These are phyloP conservation scores for Ochropacha duplaris DNA, from an alignment of 2,888 invertebrate genomes.

Conservation along the genomic window DNA sequence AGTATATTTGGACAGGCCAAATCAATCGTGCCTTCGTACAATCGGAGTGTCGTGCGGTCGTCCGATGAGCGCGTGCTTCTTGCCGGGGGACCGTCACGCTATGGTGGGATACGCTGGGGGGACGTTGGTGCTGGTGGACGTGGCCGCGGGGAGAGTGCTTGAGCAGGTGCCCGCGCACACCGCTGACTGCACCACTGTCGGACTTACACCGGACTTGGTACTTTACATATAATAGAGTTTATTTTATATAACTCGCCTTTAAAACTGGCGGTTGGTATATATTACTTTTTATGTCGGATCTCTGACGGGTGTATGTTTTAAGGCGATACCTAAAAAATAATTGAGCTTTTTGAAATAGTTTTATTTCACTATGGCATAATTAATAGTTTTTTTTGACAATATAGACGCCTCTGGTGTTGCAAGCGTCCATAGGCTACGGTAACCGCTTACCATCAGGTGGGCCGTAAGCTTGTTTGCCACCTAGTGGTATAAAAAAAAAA, in stretches of 20 bases:
- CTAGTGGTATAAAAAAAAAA: too few species aligned
- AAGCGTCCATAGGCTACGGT: too few species aligned
- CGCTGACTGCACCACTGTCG: conserved; percentile 90
- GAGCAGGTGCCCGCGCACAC: conserved; percentile 93
- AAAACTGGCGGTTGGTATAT: too few species aligned
- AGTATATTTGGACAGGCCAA: conserved; percentile 54
- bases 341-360: too few species aligned
- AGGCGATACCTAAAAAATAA: too few species aligned
- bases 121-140: conserved; percentile 90
- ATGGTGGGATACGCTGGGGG: conserved; percentile 94
- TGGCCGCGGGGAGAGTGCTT: conserved; percentile 90
- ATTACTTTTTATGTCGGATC: too few species aligned
- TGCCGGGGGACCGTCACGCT: conserved; percentile 94
- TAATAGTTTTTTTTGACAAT: too few species aligned
- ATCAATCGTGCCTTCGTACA: conserved; percentile 87
- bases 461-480: too few species aligned
- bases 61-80: conserved; percentile 89
- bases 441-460: too few species aligned
- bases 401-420: too few species aligned
- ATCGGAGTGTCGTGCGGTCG: conserved; percentile 84
- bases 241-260: neutral
- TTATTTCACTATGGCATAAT: too few species aligned
- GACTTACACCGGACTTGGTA: conserved; percentile 91
- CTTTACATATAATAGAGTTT: conserved; percentile 15
- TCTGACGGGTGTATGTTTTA: too few species aligned